Conservation (phyloP, 2,888 invertebrate species). For the Odontothrips loti region DNA sequence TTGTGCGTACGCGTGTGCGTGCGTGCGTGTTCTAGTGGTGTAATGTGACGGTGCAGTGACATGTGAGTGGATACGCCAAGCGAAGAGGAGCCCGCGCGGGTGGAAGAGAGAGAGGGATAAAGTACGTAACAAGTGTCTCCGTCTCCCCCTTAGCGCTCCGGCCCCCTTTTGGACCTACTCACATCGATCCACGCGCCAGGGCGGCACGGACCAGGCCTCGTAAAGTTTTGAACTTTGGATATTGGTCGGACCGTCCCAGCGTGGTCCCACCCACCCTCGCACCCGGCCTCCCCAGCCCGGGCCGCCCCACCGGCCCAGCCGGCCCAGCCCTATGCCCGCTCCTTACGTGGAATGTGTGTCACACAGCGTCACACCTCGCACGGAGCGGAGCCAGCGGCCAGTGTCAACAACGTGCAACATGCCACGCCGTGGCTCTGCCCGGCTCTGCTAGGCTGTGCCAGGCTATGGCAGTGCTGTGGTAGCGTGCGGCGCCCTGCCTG, state of each 20-base stretch:
- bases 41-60: neutral
- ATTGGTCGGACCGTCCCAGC: neutral
- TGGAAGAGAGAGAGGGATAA: neutral
- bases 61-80: neutral
- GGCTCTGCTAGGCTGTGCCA: too few species aligned
- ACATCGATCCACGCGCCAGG: neutral
- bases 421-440: neutral
- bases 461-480: too few species aligned
- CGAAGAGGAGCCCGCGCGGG: neutral
- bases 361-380: too few species aligned
- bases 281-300: neutral
- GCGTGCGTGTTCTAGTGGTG: neutral
- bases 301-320: neutral
- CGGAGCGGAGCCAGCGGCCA: too few species aligned
- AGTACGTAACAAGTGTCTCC: constrained; percentile 23
- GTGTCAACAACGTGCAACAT: constrained; percentile 6
- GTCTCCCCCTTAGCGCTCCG: neutral
- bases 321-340: neutral
- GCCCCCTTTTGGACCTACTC: neutral
- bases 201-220: neutral
- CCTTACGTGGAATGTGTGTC: neutral
- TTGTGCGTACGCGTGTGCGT: neutral
- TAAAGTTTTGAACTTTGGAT: constrained; percentile 19
- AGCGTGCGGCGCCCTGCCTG: too few species aligned
- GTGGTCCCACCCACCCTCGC: neutral